Base-by-base conservation (phyloP, 1,140 invertebrate species). In the Meteorus sp. region DNA sequence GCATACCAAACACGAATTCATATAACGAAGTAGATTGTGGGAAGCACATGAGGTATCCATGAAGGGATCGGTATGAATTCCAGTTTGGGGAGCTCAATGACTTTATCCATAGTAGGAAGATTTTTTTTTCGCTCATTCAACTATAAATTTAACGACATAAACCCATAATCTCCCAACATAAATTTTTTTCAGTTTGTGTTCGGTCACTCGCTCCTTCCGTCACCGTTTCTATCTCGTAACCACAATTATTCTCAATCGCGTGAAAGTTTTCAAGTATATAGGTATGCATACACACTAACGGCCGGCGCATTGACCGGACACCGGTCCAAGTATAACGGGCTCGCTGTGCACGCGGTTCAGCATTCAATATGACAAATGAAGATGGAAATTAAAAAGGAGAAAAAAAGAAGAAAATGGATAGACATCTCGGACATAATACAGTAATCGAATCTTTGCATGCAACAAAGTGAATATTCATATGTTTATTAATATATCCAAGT, bases 241-340 rank as follows among this genome's bases (percentile, higher is more conserved):
- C 58, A 55, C 59, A 62, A 69, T 68, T 67, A 64, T 65, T 63
- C 44, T 13, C 58, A 54, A 67, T 65, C 50, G 54, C 62, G 68
- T 67, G 68, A 70, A 70, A 70, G 68, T 70, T 60, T 33, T 48
- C 47, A 31, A 31, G 29, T 13, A 29, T 6, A 15, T 47, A 51
- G 51, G 29, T 13, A 29, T 6, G n/a, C 43, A 51, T 50, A 39
- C 8, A 13, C 35, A 4, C 4, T 4, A 29, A 13, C 15, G 3
- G 35, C 3, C 35, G 13, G 35, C 35, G 13, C 35, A 39, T 39
- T 39, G 35, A 39, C 35, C 35, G 35, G n/a, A n/a, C 35, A 39
- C 35, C 35, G 35, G 35, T 39, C 35, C 35, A 39, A 39, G 35
- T 15, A 39, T 39, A 39, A 39, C 35, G 35, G 35, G 15, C 13